Base-by-base conservation (phyloP, 2,888 invertebrate species). In the Heteromyza rotundicornis region DNA sequence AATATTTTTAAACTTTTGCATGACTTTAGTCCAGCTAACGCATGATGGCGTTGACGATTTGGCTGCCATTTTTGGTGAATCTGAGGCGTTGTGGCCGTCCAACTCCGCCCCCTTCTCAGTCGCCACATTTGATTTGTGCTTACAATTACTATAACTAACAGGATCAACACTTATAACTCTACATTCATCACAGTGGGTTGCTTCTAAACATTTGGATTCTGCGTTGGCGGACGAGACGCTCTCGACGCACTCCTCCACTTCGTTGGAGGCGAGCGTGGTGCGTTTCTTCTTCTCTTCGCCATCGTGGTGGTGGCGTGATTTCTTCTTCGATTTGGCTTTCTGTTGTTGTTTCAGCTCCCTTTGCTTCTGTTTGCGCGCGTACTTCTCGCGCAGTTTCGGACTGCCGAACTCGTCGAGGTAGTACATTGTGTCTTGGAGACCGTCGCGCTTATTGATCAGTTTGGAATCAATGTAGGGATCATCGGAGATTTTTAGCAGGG, bases 381-480 rank as follows among this genome's bases (percentile, higher is more conserved):
- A 82, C 66, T 81, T 82, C 62, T 82, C 79, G 7, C 82, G 75
- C 64, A 83, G 65, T 60, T 81, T 80, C 2, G 84, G 83, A 66
- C 82, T 83, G 5, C 83, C 83, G 50, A 81, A 81, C 63, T 83
- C 83, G 59, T 83, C 82, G 64, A 83, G 72, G 71, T 80, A 83
- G 67, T 82, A 83, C 79, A 82, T 81, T 49, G 81, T 80, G 57
- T 83, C 81, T 63, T 80, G 80, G 8, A 83, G 73, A 19, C 84
- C 84, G 68, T 83, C 83, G 62, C 77, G 80, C 64, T 79, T 80
- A 67, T 83, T 83, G 56, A 83, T 83, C 24, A 82, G 65, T 67
- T 79, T 80, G n/a, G 78, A 68, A 73, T 82, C 80, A 10, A 82
- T 80, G 53, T 74, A 68, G 27, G 76, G 71, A 68, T 80, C 81